Evolutionary conservation across 2,797 vertebrate genomes (phyloP).

Genomic region (Peromyscus aztecus): DNA sequence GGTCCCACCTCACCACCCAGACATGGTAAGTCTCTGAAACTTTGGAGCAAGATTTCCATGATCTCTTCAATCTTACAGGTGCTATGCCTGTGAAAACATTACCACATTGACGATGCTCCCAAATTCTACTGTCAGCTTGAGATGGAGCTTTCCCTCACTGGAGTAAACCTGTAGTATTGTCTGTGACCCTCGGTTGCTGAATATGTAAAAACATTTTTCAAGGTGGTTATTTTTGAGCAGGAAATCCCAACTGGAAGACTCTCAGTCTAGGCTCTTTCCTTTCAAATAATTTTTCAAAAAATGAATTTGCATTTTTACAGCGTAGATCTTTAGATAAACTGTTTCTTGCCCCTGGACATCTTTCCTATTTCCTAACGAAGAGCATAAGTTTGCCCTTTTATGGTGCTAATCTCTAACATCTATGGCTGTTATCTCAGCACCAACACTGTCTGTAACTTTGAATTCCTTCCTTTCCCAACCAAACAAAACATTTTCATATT

Average conservation of each 20-base stretch:
- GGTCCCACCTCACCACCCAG: background rate
- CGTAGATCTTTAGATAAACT: background rate
- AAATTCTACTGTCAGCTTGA: background rate
- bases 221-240: background rate
- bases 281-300: background rate
- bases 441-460: background rate
- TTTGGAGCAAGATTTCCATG: background rate
- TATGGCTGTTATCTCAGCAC: background rate
- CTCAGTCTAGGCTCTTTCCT: background rate
- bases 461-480: background rate
- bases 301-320: background rate
- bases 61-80: too few species aligned
- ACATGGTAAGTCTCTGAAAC: background rate
- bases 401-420: background rate
- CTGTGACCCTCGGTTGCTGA: background rate
- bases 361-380: background rate
- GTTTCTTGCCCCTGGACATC: background rate
- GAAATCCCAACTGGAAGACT: background rate
- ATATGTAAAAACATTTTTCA: background rate
- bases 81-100: background rate
- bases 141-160: background rate
- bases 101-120: too few species aligned
- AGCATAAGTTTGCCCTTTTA: background rate
- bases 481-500: background rate
- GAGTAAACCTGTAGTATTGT: background rate